phyloP scores from a whole-genome alignment of 2,888 invertebrate species.

The Diachrysia chrysitis region DNA sequence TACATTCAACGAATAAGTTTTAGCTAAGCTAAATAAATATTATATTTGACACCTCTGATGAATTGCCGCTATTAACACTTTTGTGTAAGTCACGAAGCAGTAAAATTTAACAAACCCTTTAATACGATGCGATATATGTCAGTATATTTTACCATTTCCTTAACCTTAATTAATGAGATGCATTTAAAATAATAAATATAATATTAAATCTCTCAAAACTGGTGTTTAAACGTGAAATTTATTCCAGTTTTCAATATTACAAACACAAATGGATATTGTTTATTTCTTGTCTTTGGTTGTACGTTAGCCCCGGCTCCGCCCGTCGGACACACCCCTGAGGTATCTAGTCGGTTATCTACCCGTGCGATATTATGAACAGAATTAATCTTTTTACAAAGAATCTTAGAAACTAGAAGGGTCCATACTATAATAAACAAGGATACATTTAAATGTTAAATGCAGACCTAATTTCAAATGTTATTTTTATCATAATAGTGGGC shows the following conservation, averaged over 20 bases:
- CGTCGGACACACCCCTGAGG: conserved; percentile 75
- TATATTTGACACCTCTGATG: conserved; percentile 41
- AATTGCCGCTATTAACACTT: conserved; percentile 41
- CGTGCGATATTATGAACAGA: conserved; percentile 74
- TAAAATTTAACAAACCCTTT: conserved; percentile 22
- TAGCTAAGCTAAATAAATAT: conserved; percentile 40
- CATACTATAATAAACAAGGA: too few relatives aligned
- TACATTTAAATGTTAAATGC: too few relatives aligned
- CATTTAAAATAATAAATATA: conserved; percentile 29
- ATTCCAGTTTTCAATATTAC: conserved; percentile 57
- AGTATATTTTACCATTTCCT: not conserved
- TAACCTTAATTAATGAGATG: conserved; percentile 13
- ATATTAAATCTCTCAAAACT: conserved; percentile 21
- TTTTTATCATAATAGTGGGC: too few relatives aligned
- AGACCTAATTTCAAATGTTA: too few relatives aligned
- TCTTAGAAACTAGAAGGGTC: conserved; percentile 37
- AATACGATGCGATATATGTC: conserved; percentile 26
- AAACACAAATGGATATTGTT: conserved; percentile 69
- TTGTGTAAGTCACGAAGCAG: conserved; percentile 50
- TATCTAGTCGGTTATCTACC: conserved; percentile 74
- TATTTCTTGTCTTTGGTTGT: conserved; percentile 74
- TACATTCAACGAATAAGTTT: conserved; percentile 10
- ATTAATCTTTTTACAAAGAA: conserved; percentile 62
- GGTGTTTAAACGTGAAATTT: conserved; percentile 41
- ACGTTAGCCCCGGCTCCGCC: conserved; percentile 77